Percentiles rank a stretch among this genome's conserved stretches.
Evolutionary conservation across 2,888 invertebrate species (phyloP).

Genomic region (Eristalinus aeneus): DNA sequence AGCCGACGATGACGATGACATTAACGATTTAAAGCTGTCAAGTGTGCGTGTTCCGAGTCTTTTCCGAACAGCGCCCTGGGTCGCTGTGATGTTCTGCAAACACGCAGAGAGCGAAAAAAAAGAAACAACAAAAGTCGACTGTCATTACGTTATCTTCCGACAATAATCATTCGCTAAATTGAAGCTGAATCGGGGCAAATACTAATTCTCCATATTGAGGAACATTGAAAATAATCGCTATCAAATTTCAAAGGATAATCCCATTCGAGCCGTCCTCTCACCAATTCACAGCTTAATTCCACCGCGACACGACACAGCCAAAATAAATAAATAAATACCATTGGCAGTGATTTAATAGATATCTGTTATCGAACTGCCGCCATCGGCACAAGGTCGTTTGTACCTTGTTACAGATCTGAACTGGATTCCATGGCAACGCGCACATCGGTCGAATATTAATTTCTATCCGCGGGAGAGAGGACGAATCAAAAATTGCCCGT

Average conservation of each 20-base stretch:
- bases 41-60: background rate
- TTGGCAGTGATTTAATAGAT: background rate
- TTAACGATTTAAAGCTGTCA: background rate
- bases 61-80: background rate
- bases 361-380: background rate
- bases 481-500: background rate
- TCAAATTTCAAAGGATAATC: background rate
- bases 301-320: background rate
- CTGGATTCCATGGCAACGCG: background rate
- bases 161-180: background rate
- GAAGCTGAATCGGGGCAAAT: background rate
- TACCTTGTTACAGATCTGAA: background rate
- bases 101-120: too few species aligned
- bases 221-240: background rate
- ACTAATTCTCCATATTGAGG: background rate
- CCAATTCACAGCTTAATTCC: background rate
- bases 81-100: background rate
- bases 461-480: background rate
- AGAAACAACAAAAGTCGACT: background rate
- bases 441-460: constrained; percentile 3
- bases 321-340: background rate
- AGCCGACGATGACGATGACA: background rate
- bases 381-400: background rate
- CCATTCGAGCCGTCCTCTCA: background rate
- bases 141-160: background rate